These are phyloP conservation scores for Alectoris magna DNA, from an alignment of 2,797 vertebrate species.

Conservation along the genomic window DNA sequence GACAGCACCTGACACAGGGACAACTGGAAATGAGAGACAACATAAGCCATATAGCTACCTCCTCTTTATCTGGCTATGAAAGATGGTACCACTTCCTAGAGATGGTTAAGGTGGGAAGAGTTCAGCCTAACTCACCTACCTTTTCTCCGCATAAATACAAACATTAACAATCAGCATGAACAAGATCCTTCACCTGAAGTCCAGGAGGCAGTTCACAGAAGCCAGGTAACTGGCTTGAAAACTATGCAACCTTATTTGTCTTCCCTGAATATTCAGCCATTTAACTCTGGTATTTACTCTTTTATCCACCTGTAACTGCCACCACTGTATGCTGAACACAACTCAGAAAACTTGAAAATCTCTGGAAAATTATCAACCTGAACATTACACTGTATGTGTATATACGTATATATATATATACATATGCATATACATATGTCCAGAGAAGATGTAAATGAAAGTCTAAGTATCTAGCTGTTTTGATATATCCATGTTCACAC, in stretches of 20 bases:
- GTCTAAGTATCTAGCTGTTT: not conserved
- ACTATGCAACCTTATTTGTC: not conserved
- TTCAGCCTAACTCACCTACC: not conserved
- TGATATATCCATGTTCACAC: not conserved
- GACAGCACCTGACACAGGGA: fast-evolving
- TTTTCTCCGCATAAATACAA: not conserved
- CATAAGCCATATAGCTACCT: not conserved
- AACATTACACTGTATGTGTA: not conserved
- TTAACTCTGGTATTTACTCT: not conserved
- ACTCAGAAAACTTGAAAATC: not conserved
- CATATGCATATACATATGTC: fast-evolving
- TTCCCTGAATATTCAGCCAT: not conserved
- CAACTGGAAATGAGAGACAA: not conserved
- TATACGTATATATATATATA: too few relatives aligned
- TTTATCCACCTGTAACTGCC: not conserved
- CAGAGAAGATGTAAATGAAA: not conserved
- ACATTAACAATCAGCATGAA: not conserved
- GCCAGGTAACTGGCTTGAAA: not conserved
- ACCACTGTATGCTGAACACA: not conserved
- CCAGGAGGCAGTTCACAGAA: not conserved
- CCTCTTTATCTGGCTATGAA: not conserved
- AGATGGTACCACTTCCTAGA: not conserved
- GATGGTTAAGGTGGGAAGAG: not conserved
- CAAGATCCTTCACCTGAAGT: not conserved
- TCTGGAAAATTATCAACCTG: not conserved